phyloP scores from a whole-genome alignment of 2,113 vertebrate species.

The Microtus oregoni region DNA sequence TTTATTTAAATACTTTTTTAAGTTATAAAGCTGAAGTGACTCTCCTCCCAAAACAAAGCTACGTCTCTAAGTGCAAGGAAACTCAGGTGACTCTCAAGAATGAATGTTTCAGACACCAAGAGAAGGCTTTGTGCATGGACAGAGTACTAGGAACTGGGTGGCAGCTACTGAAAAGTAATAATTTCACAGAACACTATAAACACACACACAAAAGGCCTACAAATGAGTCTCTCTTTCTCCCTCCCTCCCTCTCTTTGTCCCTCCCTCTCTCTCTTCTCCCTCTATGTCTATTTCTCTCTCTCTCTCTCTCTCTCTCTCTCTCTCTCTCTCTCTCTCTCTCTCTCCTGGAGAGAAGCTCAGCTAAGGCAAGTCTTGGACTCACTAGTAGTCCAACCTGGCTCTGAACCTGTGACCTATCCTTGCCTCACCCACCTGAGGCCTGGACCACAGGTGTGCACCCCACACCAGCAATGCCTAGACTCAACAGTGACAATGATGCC shows the following conservation, averaged over 20 bases:
- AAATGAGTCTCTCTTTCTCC: background rate
- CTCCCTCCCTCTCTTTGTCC: no score
- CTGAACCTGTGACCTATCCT: background rate
- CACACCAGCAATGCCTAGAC: background rate
- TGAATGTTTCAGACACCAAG: background rate
- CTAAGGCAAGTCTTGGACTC: background rate
- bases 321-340: no score
- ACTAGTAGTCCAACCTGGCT: background rate
- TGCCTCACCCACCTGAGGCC: background rate
- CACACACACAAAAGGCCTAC: background rate
- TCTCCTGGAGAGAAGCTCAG: background rate
- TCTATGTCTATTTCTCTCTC: no score
- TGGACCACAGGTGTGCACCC: background rate
- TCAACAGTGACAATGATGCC: background rate
- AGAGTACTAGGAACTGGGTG: background rate
- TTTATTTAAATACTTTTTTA: background rate
- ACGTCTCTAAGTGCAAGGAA: background rate
- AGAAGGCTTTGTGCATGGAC: background rate
- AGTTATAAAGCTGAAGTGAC: constrained; percentile 32
- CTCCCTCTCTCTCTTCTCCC: no score
- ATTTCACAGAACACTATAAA: background rate
- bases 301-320: fast-evolving
- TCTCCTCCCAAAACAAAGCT: background rate
- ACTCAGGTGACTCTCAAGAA: background rate
- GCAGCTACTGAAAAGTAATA: background rate